phyloP scores from a whole-genome alignment of 2,888 invertebrate genomes.

The Anthoptus insignis region DNA sequence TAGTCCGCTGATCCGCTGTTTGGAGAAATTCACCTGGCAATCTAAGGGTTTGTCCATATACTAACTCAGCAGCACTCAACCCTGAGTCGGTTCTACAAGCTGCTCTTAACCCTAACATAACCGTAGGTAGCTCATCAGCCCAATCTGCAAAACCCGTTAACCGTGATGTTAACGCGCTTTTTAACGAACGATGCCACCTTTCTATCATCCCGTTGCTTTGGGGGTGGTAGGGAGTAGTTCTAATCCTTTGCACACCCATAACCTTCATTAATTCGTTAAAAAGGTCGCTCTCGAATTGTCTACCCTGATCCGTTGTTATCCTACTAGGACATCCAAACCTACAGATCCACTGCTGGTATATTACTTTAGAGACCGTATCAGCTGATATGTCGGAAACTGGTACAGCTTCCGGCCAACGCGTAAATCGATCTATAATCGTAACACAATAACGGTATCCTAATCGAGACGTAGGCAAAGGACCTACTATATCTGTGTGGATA shows the following conservation, averaged over 20 bases:
- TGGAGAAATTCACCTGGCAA: too few relatives aligned
- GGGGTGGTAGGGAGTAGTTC: too few relatives aligned
- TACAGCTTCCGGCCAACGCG: not conserved
- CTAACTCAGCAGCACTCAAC: constrained; percentile 3
- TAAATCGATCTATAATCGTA: not conserved
- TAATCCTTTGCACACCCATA: too few relatives aligned
- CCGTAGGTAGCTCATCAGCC: constrained; percentile 7
- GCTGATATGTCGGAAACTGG: not conserved
- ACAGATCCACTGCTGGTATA: not conserved
- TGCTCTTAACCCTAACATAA: not conserved
- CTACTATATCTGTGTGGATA: not conserved
- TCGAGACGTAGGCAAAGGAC: too few relatives aligned
- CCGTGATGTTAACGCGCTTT: not conserved
- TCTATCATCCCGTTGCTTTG: not conserved
- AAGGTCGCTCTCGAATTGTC: not conserved
- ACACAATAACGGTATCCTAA: not conserved
- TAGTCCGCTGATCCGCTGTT: too few relatives aligned
- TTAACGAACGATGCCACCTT: constrained; percentile 10
- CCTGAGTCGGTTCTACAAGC: not conserved
- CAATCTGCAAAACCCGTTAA: not conserved
- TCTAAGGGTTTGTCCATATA: too few relatives aligned
- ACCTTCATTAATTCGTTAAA: not conserved
- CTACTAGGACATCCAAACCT: not conserved
- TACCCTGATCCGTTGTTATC: not conserved
- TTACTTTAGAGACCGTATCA: not conserved